These are phyloP conservation scores for Portevinia maculata DNA, from an alignment of 2,888 invertebrate species.

Conservation along the genomic window DNA sequence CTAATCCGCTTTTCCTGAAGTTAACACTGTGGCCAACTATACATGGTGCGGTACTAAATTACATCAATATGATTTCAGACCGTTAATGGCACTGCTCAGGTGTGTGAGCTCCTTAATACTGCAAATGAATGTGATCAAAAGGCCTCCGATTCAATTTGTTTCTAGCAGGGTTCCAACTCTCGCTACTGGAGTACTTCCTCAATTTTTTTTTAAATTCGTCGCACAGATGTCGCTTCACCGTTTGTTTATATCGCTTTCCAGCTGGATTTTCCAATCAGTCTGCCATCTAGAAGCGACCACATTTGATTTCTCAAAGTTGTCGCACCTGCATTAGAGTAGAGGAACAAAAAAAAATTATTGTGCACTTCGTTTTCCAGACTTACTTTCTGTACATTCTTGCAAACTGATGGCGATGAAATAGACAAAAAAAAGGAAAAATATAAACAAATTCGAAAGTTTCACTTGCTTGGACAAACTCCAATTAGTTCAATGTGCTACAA, in stretches of 20 bases:
- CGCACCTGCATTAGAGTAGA: constrained; percentile 29
- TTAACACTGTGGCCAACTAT: no score
- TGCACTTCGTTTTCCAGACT: constrained; percentile 52
- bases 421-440: constrained; percentile 16
- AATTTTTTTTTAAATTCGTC: no score
- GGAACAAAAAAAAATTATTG: constrained; percentile 35
- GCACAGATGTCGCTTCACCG: no score
- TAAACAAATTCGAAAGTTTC: constrained; percentile 52
- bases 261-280: constrained; percentile 26
- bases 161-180: no score
- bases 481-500: constrained; percentile 43
- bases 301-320: constrained; percentile 49
- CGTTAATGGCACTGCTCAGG: no score
- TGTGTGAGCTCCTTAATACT: no score
- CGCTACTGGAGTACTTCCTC: no score
- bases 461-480: constrained; percentile 19
- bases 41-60: no score
- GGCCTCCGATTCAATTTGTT: no score
- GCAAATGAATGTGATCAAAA: no score
- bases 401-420: constrained; percentile 13
- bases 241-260: constrained; percentile 45
- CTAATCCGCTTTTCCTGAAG: no score
- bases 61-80: no score
- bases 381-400: constrained; percentile 37
- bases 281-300: background rate